phyloP scores from a whole-genome alignment of 1,140 invertebrate species.

The Papilio machaon region DNA sequence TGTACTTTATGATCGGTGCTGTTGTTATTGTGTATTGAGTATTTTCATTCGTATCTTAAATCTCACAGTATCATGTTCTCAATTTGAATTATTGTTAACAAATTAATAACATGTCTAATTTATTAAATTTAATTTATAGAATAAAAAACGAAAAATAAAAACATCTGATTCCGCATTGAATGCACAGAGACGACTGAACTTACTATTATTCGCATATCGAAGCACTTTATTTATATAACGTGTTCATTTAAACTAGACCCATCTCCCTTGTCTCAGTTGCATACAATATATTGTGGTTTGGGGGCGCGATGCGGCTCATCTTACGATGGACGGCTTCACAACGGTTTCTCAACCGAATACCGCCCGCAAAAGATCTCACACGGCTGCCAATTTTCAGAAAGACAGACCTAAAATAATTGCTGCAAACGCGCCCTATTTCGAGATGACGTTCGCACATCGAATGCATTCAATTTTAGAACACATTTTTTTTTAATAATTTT shows the following conservation, averaged over 20 bases:
- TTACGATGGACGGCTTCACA: conserved; percentile 60
- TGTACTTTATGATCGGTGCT: neutral
- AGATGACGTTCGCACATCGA: conserved; percentile 69
- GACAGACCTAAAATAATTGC: conserved; percentile 81
- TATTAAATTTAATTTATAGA: neutral
- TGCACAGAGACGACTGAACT: conserved; percentile 57
- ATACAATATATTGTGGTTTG: conserved; percentile 37
- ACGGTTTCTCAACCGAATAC: conserved; percentile 80
- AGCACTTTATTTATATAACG: conserved; percentile 75
- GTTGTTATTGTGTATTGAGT: neutral
- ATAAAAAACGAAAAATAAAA: neutral
- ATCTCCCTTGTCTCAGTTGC: conserved; percentile 51
- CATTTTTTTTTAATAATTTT: conserved; percentile 59
- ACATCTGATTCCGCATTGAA: conserved; percentile 43
- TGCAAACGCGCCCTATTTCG: conserved; percentile 80
- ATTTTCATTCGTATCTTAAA: neutral
- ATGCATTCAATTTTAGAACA: conserved; percentile 78
- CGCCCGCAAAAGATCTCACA: conserved; percentile 75
- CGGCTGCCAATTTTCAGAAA: conserved; percentile 82
- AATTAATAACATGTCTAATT: neutral
- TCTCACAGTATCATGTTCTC: neutral
- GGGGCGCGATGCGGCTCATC: conserved; percentile 60
- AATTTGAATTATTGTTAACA: neutral
- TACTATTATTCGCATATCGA: conserved; percentile 74
- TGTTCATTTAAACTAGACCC: conserved; percentile 60